Evolutionary conservation across 2,888 invertebrate species (phyloP).

Genomic region (Callimorpha dominula): DNA sequence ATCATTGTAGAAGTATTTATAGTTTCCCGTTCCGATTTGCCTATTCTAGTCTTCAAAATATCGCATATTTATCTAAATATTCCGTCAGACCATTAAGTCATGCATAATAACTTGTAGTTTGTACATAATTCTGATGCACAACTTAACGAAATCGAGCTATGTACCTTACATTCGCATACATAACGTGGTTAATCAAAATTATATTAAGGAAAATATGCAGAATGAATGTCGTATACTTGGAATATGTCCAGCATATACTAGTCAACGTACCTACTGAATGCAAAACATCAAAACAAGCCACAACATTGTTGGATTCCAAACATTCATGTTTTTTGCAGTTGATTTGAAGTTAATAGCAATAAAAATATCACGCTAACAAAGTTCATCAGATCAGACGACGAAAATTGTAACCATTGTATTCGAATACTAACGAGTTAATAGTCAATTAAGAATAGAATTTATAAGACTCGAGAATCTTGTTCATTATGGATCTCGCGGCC

Average conservation of each 20-base stretch:
- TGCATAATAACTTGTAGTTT: conserved; percentile 71
- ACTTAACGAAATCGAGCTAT: conserved; percentile 58
- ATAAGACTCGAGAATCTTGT: conserved; percentile 35
- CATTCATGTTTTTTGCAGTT: conserved; percentile 67
- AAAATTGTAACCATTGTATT: conserved; percentile 29
- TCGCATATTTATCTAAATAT: conserved; percentile 60
- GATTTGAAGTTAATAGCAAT: conserved; percentile 63
- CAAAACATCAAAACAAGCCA: conserved; percentile 20
- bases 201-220: conserved; percentile 22
- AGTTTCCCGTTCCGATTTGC: conserved; percentile 56
- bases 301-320: conserved; percentile 19
- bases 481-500: conserved; percentile 34
- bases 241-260: conserved; percentile 25
- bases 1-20: conserved; percentile 38
- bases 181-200: conserved; percentile 24
- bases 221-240: not conserved
- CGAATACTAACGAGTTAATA: conserved; percentile 38
- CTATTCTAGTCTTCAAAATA: conserved; percentile 76
- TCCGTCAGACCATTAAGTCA: conserved; percentile 58
- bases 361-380: conserved; percentile 20
- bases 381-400: conserved; percentile 17
- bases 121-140: conserved; percentile 79
- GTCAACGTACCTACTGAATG: conserved; percentile 26
- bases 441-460: conserved; percentile 26
- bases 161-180: conserved; percentile 22